phyloP scores from a whole-genome alignment of 2,888 invertebrate genomes.

The Dryocosmus kuriphilus region DNA sequence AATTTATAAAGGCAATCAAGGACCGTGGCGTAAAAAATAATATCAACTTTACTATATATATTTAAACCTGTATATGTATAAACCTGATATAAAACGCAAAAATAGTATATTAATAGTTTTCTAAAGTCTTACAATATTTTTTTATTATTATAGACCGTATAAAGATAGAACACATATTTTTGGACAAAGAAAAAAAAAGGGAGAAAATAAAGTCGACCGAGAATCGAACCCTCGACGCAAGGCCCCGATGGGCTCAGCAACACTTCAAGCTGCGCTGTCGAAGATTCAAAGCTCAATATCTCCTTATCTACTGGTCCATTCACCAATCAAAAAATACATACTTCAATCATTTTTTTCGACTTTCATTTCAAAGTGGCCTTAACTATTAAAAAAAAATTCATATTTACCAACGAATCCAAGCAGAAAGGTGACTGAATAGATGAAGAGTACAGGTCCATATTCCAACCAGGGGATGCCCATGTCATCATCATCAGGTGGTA shows the following conservation, averaged over 20 bases:
- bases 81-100: not conserved
- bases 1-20: not conserved
- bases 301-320: not conserved
- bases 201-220: not conserved
- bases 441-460: slow-evolving; percentile 80
- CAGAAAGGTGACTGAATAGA: slow-evolving; percentile 82
- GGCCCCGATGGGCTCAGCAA: not conserved
- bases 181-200: not conserved
- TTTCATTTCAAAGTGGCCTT: not conserved
- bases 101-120: too few relatives aligned
- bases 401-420: slow-evolving; percentile 81
- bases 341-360: not conserved
- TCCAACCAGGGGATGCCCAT: slow-evolving; percentile 77
- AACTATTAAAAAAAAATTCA: not conserved
- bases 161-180: not conserved
- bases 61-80: too few relatives aligned
- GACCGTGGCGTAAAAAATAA: not conserved
- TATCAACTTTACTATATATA: not conserved
- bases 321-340: not conserved
- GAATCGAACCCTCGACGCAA: not conserved
- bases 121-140: too few relatives aligned
- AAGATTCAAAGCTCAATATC: not conserved
- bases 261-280: not conserved
- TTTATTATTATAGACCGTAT: too few relatives aligned
- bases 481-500: slow-evolving; percentile 8